Base-by-base conservation (phyloP, 1,140 invertebrate genomes). In the Leptinotarsa texana region DNA sequence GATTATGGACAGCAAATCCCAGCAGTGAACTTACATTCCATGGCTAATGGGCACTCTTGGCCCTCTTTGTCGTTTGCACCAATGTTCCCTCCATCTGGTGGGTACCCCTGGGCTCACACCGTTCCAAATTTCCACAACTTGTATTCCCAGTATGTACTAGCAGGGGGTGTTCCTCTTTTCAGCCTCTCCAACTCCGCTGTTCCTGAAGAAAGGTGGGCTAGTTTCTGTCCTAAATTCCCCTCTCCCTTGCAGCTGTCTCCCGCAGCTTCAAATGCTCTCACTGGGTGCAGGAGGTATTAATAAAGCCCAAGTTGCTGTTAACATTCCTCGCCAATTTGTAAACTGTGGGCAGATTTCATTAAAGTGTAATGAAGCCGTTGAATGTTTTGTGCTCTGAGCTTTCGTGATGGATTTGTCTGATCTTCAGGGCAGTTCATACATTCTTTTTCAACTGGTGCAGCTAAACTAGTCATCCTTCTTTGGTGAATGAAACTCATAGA, bases 101-200 rank as follows among this genome's bases (percentile, higher is more conserved):
- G 87, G 48, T 80, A 85, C 11, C 87, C 87, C 6, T 88, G 88
- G 86, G 80, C 88, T 78, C 80, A 87, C 74, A 88, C 88, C 83
- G 85, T 90, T 67, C 88, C 89, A 67, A 88, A 90, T 42, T 88
- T 92, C 78, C 92, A 92, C 74, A 91, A 90, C 5, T 86, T 92
- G 51, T 84, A 92, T 65, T 72, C 90, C 22, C 90, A 92, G 77
- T 92, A 92, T 82, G 89, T 91, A 81, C 81, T 86, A 57, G 87
- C 86, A 0, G 86, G 86, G 5, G 86, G 84, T 51, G 79, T 75
- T 63, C 76, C 68, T 3, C 69, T 72, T 74, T 61, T 73, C 51
- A 4, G 72, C 6, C 42, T 49, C 61, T 69, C 13, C 13, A 13
- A 51, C 27, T 13, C 71, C 18, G 49, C 65, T 18, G 24, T 72